Evolutionary conservation across 64 coral and sea anemone genomes (phyloP).

Genomic region (Astreopora myriophthalma): DNA sequence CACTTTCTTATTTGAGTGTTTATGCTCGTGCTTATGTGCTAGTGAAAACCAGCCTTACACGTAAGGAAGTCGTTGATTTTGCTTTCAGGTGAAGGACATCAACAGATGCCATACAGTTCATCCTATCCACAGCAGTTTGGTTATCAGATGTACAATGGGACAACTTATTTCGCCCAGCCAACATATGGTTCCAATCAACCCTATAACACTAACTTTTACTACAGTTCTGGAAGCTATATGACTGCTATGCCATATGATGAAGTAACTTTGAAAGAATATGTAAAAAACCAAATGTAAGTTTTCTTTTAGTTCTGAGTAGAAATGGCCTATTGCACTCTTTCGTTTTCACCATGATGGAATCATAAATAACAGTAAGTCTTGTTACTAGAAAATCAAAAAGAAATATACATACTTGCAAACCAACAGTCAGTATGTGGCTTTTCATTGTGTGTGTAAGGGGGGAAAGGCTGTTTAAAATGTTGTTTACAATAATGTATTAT

Average conservation of each 20-base stretch:
- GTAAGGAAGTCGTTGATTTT: background rate
- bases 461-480: no score
- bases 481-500: no score
- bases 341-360: no score
- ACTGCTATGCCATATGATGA: conserved; percentile 57
- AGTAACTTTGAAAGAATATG: conserved; percentile 69
- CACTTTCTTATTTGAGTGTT: no score
- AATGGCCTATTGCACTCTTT: no score
- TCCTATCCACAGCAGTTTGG: conserved; percentile 65
- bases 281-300: conserved; percentile 92
- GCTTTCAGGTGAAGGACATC: conserved; percentile 44
- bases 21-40: no score
- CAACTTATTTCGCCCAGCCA: conserved; percentile 77
- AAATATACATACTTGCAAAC: no score
- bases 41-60: no score
- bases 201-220: conserved; percentile 78
- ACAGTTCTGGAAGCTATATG: conserved; percentile 58
- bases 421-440: no score
- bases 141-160: conserved; percentile 84
- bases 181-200: conserved; percentile 53
- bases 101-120: conserved; percentile 76
- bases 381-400: no score
- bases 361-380: no score
- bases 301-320: background rate
- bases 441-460: no score